Evolutionary conservation across 2,888 invertebrate genomes (phyloP), one percentile per base, ranked within the genome.

Genomic region (Orthosia incerta): DNA sequence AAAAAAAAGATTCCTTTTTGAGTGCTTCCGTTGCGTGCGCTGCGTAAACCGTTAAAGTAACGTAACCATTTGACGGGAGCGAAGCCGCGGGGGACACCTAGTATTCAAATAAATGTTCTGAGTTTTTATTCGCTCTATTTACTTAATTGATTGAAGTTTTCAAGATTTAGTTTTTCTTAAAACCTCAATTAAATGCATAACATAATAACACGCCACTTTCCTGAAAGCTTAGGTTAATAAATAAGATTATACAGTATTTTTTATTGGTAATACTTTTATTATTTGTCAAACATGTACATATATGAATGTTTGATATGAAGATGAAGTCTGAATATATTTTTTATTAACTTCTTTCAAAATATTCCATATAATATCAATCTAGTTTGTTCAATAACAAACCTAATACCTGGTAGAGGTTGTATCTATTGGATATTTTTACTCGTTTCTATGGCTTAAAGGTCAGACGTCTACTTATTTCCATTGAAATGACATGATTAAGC

Each of bases 381-480:
- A 46, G 13, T 62, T 75, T 46, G n/a, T 51, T 48, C 23, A 20
- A 59, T n/a, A 48, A 26, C 31, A 23, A 56, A 67, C 9, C 0
- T 23, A 26, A 45, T 50, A 20, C 23, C 12, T 46, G 18, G 12
- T 46, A 45, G n/a, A 67, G 26, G 16, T 51, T 39, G 5, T 74
- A 53, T 31, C 26, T 53, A 23, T 31, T 55, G 0, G 56, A 65
- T 65, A 60, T 67, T 60, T 67, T 63, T 20, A 20, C 20, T 53
- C 51, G 12, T 67, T 67, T 68, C 3, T 56, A 53, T 56, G 12
- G 13, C 23, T 71, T n/a, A 61, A 53, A 64, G 70, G 65, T 62
- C 60, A 72, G 53, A 62, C 26, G 26, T 57, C 31, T 46, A 55
- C 12, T 57, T 74, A 68, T 76, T 65, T 76, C 26, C 31, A 63